These are phyloP conservation scores for Macropodus opercularis DNA, from an alignment of 2,797 vertebrate species.

Conservation along the genomic window DNA sequence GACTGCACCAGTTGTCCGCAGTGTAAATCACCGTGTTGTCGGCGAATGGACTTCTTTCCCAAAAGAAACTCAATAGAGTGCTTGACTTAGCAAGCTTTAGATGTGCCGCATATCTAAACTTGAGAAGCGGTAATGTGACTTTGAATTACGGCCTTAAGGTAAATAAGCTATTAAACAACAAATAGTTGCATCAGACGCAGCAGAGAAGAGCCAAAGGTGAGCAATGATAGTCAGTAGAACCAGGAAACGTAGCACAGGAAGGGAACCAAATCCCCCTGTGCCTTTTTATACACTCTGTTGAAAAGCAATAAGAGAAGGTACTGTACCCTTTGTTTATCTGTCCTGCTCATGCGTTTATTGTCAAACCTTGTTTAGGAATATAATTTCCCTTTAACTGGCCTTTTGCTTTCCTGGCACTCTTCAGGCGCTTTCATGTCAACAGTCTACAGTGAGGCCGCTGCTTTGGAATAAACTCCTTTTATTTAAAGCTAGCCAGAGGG, in stretches of 20 bases:
- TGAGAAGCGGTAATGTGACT: constrained; percentile 21
- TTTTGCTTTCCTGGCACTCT: constrained; percentile 77
- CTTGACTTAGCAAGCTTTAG: too few relatives aligned
- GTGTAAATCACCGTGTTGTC: constrained; percentile 21
- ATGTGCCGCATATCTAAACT: constrained; percentile 13
- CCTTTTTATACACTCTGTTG: constrained; percentile 71
- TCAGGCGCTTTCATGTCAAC: constrained; percentile 75
- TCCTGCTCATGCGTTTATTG: constrained; percentile 76
- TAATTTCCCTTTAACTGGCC: constrained; percentile 83
- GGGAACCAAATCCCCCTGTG: constrained; percentile 67
- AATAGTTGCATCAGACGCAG: constrained; percentile 40
- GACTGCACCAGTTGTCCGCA: constrained; percentile 7
- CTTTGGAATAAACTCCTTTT: constrained; percentile 82
- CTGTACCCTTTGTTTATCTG: constrained; percentile 80
- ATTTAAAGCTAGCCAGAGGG: constrained; percentile 84
- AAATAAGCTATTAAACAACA: constrained; percentile 26
- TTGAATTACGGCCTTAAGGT: constrained; percentile 35
- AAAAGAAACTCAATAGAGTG: too few relatives aligned
- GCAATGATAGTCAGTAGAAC: constrained; percentile 55
- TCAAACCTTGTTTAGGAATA: constrained; percentile 83
- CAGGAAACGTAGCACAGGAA: constrained; percentile 61
- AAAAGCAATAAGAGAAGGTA: constrained; percentile 78
- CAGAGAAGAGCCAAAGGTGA: constrained; percentile 57
- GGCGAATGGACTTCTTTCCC: constrained; percentile 15
- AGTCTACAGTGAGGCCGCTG: constrained; percentile 65